Evolutionary conservation across 2,888 invertebrate species (phyloP).

Genomic region (Cremastobaeus sp.): DNA sequence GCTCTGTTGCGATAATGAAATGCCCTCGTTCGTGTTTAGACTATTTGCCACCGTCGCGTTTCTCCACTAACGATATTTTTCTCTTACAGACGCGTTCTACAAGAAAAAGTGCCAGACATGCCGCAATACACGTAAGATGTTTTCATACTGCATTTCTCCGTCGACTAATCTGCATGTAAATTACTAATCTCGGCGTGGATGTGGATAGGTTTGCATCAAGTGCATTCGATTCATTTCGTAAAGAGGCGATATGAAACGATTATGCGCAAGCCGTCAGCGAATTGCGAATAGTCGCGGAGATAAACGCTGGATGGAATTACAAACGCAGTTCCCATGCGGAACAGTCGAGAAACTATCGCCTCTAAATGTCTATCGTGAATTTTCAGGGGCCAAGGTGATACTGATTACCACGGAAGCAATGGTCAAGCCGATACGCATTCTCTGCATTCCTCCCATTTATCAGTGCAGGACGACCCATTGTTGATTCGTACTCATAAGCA

Average conservation of each 20-base stretch:
- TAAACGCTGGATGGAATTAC: too few relatives aligned
- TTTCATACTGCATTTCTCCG: neutral
- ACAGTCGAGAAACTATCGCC: too few relatives aligned
- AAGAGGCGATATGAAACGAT: too few relatives aligned
- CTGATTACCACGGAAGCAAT: constrained; percentile 81
- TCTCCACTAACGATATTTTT: constrained; percentile 2
- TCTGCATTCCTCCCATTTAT: constrained; percentile 81
- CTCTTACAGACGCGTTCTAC: constrained; percentile 80
- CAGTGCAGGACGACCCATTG: constrained; percentile 79
- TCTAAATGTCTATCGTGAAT: too few relatives aligned
- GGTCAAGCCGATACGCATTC: constrained; percentile 83
- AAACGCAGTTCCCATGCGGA: too few relatives aligned
- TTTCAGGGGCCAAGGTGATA: constrained; percentile 79
- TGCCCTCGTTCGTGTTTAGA: constrained; percentile 9
- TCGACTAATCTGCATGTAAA: too few relatives aligned
- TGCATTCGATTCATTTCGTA: too few relatives aligned
- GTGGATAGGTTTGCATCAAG: too few relatives aligned
- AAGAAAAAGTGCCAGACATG: constrained; percentile 83
- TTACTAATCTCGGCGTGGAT: too few relatives aligned
- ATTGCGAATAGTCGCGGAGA: too few relatives aligned
- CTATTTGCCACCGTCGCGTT: neutral
- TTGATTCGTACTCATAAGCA: constrained; percentile 83
- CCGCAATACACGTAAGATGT: constrained; percentile 83
- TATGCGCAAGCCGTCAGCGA: too few relatives aligned
- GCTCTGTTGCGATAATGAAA: constrained; percentile 19